Conservation (phyloP, 2,888 invertebrate species). For the Sericinus montela region DNA sequence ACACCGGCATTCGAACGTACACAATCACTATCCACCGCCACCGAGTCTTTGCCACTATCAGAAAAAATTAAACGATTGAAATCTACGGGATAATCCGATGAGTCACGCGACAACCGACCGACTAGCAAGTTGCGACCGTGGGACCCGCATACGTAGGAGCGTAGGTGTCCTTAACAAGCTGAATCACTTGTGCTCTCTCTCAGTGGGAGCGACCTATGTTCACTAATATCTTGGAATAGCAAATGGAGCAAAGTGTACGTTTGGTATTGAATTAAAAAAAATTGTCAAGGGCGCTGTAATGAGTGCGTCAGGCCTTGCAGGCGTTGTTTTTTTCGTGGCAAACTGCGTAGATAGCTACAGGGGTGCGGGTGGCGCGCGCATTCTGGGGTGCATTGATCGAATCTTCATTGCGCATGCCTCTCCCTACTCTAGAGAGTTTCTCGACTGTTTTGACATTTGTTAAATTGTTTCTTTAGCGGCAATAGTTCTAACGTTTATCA, state of each 20-base stretch:
- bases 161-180: conserved; percentile 75
- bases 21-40: conserved; percentile 42
- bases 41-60: conserved; percentile 40
- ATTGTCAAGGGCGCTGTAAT: conserved; percentile 50
- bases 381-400: conserved; percentile 70
- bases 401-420: conserved; percentile 65
- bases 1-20: conserved; percentile 72
- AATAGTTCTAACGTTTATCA: no score
- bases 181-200: conserved; percentile 24
- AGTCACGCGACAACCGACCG: conserved; percentile 59
- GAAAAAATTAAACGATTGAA: conserved; percentile 43
- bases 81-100: conserved; percentile 65
- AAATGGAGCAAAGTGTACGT: conserved; percentile 31
- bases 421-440: conserved; percentile 42
- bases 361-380: conserved; percentile 70
- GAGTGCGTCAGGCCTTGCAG: conserved; percentile 43
- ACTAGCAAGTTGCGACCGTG: conserved; percentile 41
- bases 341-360: conserved; percentile 68
- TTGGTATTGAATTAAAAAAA: conserved; percentile 25
- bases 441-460: conserved; percentile 62
- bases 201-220: conserved; percentile 31
- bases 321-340: conserved; percentile 56
- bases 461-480: conserved; percentile 28
- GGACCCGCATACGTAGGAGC: conserved; percentile 32
- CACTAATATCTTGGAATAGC: conserved; percentile 36